Base-by-base conservation (phyloP, 2,888 invertebrate genomes). In the Lucinisca nassula region DNA sequence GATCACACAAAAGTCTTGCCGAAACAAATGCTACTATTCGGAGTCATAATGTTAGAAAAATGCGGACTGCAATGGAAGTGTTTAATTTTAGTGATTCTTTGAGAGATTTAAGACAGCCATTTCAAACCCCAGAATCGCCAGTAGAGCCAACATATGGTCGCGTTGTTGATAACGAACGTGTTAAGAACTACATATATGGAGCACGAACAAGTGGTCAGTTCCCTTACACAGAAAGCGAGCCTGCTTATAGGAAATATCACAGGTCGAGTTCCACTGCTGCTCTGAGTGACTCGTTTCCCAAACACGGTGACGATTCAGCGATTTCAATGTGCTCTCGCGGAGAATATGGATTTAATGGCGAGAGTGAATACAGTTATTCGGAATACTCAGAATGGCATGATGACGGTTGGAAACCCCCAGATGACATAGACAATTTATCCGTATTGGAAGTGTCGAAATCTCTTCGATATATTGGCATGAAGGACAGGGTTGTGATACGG, bases 381-480 rank as follows among this genome's bases (percentile, higher is more conserved):
- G 94, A 94, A 79, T 94, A 94, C 83, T 90, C 89, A 0, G 93
- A 94, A 73, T 89, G 88, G 77, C 79, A 82, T 6, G 94, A 95
- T 49, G 94, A 94, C 61, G 92, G 93, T n/a, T 95, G 94, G 94
- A 67, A 89, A 17, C 95, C 95, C 2, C 95, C 95, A 3, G 92
- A 92, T 55, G 89, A 95, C 75, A 86, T 95, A 17, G 85, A 90
- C 0, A 85, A 85, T 3, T 84, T 95, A 10, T 93, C 93, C 24
- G 95, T 95, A 1, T 92, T 92, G 49, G 95, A 96, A 61, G 94
- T 95, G 27, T 94, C 94, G 10, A 93, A 92, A 73, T 95, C 94
- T 14, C 88, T 96, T 32, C 90, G 95, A 0, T 95, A 94, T 80
- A 96, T 96, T 27, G 95, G 95, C 3, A 95, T 96, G 95, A 95